A percentile compares a stretch with the other conserved stretches of the same genome.
Conservation (phyloP, 2,888 invertebrate species). For the Laothoe populi region DNA sequence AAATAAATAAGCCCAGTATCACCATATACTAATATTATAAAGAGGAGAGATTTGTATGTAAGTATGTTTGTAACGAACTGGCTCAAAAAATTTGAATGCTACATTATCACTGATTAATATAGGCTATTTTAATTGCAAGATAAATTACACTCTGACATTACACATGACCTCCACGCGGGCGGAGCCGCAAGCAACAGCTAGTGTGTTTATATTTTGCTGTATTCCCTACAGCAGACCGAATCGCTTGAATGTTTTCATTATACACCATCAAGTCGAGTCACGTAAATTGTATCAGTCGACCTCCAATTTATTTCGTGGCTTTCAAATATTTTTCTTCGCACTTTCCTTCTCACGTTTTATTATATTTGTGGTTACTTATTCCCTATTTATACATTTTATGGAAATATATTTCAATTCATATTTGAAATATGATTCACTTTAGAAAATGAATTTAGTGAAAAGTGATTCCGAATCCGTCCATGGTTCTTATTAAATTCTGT, state of each 20-base stretch:
- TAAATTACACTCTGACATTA: too few relatives aligned
- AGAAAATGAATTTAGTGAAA: not conserved
- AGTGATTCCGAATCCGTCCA: not conserved
- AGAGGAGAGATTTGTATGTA: too few relatives aligned
- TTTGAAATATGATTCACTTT: not conserved
- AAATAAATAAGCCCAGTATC: not conserved
- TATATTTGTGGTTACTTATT: slow-evolving; percentile 9
- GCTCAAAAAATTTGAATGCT: too few relatives aligned
- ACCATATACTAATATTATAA: too few relatives aligned
- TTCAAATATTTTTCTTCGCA: slow-evolving; percentile 38
- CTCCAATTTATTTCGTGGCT: slow-evolving; percentile 43
- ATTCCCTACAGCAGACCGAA: not conserved
- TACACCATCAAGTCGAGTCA: slow-evolving; percentile 41
- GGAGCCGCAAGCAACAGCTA: too few relatives aligned
- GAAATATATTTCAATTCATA: not conserved
- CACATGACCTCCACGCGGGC: too few relatives aligned
- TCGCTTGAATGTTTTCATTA: slow-evolving; percentile 46
- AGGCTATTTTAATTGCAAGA: too few relatives aligned
- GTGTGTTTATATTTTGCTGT: slow-evolving; percentile 10
- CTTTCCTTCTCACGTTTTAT: slow-evolving; percentile 30
- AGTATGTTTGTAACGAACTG: too few relatives aligned
- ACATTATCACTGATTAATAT: too few relatives aligned
- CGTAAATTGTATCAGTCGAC: slow-evolving; percentile 49
- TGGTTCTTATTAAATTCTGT: not conserved
- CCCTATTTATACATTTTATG: not conserved